These are phyloP conservation scores for Copidosoma floridanum DNA, from an alignment of 1,140 invertebrate species.

Conservation along the genomic window DNA sequence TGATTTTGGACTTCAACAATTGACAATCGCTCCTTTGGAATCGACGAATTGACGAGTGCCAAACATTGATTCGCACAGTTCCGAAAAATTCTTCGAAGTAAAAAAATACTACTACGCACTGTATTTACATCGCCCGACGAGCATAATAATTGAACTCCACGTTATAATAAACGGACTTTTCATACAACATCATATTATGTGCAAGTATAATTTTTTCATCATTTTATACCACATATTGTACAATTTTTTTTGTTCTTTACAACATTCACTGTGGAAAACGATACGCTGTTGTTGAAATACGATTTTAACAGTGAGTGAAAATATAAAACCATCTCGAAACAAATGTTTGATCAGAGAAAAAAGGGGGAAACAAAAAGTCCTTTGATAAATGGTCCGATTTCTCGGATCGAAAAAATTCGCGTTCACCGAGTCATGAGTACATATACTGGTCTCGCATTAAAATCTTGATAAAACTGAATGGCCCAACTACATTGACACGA, in stretches of 20 bases:
- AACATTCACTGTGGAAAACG: background rate
- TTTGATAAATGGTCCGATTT: too few species aligned
- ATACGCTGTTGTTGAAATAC: background rate
- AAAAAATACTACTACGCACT: slow-evolving; percentile 14
- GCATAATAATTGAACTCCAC: background rate
- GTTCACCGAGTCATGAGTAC: too few species aligned
- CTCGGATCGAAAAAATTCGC: too few species aligned
- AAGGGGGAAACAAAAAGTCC: too few species aligned
- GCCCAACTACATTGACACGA: too few species aligned
- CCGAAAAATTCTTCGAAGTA: slow-evolving; percentile 2
- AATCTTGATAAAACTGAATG: too few species aligned
- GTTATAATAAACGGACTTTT: too few species aligned
- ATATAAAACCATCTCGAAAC: slow-evolving; percentile 12
- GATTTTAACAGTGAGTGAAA: background rate
- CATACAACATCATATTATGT: slow-evolving; percentile 1
- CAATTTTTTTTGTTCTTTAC: slow-evolving; percentile 26
- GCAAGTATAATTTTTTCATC: background rate
- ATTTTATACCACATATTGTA: slow-evolving; percentile 1
- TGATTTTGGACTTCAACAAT: too few species aligned
- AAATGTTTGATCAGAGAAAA: background rate
- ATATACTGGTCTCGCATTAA: too few species aligned
- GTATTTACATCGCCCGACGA: too few species aligned
- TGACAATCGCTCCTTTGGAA: background rate
- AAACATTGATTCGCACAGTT: slow-evolving; percentile 11
- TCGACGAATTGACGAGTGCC: background rate